Evolutionary conservation across 2,888 invertebrate genomes (phyloP).

Genomic region (Ichneumoninae sp.): DNA sequence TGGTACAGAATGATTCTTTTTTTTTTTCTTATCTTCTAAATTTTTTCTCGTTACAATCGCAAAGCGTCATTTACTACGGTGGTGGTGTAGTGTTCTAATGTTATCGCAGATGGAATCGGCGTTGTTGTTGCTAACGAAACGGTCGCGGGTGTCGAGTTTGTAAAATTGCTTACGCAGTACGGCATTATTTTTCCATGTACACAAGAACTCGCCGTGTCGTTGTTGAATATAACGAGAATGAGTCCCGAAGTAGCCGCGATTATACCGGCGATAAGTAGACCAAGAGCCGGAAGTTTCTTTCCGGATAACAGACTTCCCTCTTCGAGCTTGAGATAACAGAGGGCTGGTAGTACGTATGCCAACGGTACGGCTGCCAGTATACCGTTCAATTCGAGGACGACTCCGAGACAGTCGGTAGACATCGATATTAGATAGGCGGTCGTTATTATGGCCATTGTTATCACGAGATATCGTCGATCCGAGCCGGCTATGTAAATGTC

Average conservation of each 20-base stretch:
- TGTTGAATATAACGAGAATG: conserved; percentile 86
- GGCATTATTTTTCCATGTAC: conserved; percentile 88
- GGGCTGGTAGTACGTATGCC: conserved; percentile 92
- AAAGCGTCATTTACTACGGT: neutral
- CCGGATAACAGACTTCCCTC: conserved; percentile 88
- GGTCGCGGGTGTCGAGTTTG: conserved; percentile 50
- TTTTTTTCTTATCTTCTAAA: conserved; percentile 15
- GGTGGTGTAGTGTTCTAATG: neutral
- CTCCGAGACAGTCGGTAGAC: conserved; percentile 92
- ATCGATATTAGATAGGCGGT: conserved; percentile 91
- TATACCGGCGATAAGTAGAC: conserved; percentile 89
- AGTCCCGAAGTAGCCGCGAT: conserved; percentile 87
- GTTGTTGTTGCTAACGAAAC: neutral
- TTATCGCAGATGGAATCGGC: conserved; percentile 1
- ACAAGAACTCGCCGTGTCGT: conserved; percentile 85
- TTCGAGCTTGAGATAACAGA: conserved; percentile 91
- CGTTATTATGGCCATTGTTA: conserved; percentile 89
- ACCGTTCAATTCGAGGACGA: conserved; percentile 93
- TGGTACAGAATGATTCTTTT: conserved; percentile 9
- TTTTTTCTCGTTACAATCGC: conserved; percentile 5
- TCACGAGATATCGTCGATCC: conserved; percentile 85
- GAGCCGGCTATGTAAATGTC: conserved; percentile 84
- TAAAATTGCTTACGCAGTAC: conserved; percentile 85
- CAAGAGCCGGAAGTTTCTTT: conserved; percentile 90
- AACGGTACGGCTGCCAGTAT: conserved; percentile 92